These are phyloP conservation scores for Eidolon dupreanum DNA, from an alignment of 2,797 vertebrate genomes.

Conservation along the genomic window DNA sequence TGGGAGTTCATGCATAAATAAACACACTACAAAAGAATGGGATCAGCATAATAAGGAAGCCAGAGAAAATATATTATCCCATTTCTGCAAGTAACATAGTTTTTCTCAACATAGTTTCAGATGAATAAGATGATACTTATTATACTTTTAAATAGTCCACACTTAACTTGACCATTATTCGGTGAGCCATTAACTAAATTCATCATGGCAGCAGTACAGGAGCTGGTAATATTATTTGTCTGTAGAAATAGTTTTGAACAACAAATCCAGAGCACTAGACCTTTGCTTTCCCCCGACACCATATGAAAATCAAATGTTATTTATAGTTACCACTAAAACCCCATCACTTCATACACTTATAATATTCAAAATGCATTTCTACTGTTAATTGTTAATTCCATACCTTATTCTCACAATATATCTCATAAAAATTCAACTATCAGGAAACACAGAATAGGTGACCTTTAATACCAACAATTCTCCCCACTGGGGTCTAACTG, in stretches of 20 bases:
- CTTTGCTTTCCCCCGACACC: background rate
- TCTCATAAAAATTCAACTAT: conserved; percentile 46
- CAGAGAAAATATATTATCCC: background rate
- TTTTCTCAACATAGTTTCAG: background rate
- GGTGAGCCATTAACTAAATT: background rate
- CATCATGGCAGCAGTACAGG: background rate
- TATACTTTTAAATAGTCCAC: background rate
- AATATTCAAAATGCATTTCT: background rate
- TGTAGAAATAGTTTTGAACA: background rate
- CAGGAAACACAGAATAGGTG: background rate
- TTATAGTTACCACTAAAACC: background rate
- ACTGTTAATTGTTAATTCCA: background rate
- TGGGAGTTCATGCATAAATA: background rate
- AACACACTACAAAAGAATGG: background rate
- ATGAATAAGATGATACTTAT: background rate
- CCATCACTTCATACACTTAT: background rate
- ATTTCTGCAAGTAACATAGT: background rate
- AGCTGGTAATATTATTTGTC: background rate
- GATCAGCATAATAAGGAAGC: background rate
- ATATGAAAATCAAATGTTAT: background rate
- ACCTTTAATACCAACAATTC: background rate
- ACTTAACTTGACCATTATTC: background rate
- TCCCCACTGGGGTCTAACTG: background rate
- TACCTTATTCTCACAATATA: background rate
- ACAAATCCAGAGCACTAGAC: background rate